These are phyloP conservation scores for Ricordea florida DNA, from an alignment of 92 coral and sea anemone species.

Conservation along the genomic window DNA sequence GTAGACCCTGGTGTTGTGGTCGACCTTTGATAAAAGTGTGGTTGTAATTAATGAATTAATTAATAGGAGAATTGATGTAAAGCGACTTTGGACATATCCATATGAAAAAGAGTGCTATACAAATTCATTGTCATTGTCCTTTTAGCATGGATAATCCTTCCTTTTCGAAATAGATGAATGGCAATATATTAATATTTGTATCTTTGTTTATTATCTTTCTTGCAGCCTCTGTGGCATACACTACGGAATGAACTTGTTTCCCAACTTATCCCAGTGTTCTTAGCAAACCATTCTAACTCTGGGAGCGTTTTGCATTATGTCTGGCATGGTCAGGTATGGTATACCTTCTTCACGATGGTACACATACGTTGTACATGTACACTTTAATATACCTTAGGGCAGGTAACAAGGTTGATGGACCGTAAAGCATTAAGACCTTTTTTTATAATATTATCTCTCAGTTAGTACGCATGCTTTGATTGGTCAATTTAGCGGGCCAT, in stretches of 20 bases:
- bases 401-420: too few relatives aligned
- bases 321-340: conserved; percentile 99
- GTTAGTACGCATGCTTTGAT: too few relatives aligned
- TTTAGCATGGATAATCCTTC: background rate
- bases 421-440: too few relatives aligned
- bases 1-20: background rate
- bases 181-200: background rate
- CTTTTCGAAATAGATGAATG: background rate
- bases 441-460: too few relatives aligned
- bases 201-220: background rate
- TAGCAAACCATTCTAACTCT: conserved; percentile 96
- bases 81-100: too few relatives aligned
- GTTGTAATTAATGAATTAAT: too few relatives aligned
- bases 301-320: conserved; percentile 95
- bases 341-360: background rate
- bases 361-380: too few relatives aligned
- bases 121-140: background rate
- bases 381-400: too few relatives aligned
- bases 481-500: too few relatives aligned
- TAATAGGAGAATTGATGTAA: too few relatives aligned
- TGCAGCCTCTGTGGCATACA: conserved; percentile 93
- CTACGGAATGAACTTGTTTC: conserved; percentile 85
- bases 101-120: too few relatives aligned
- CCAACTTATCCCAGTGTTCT: conserved; percentile 85
- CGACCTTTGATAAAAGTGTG: background rate